Evolutionary conservation across 2,797 vertebrate species (phyloP), one percentile per base, ranked within the genome.

Genomic region (Dendrocincla fuliginosa): DNA sequence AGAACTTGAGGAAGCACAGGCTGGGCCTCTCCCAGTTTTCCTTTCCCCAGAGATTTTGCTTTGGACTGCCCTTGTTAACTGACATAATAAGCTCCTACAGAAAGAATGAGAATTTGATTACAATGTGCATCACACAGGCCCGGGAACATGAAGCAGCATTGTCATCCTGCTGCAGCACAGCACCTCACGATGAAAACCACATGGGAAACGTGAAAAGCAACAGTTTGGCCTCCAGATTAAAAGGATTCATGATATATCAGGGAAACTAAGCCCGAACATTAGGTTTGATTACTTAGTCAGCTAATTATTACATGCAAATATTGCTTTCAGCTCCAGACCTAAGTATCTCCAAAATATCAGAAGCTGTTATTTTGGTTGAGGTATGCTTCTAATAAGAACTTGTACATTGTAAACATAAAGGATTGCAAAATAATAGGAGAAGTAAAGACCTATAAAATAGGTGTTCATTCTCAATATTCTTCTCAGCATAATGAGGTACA

Each of bases 391-490:
- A 68, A 39, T 67, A n/a, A 46, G 15, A 88, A 60, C 12, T 32
- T 47, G 13, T 0, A 3, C 17, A 30, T 55, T 70, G 59, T 18
- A 41, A 70, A 82, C 0, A 1, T 52, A 30, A 76, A 47, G n/a
- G 59, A 41, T 41, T 53, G 18, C 28, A 50, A 42, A 83, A 59
- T 49, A 69, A 17, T 5, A 15, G 2, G 5, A 70, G 30, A 85
- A 95, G 60, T 24, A 57, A 82, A 25, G 20, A 91, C 12, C 25
- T 60, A 17, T 1, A 37, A 86, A 53, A 41, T 14, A 75, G 32
- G 3, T 35, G 22, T 35, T 73, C 33, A 23, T 67, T 78, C 65
- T 87, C 52, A 46, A 18, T 39, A 52, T 79, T 71, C 76, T 74
- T 71, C 76, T 76, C 37, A 23, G 49, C 47, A 16, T 33, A 63